phyloP scores from a whole-genome alignment of 2,797 vertebrate species.

The Schizopygopsis pylzovi region DNA sequence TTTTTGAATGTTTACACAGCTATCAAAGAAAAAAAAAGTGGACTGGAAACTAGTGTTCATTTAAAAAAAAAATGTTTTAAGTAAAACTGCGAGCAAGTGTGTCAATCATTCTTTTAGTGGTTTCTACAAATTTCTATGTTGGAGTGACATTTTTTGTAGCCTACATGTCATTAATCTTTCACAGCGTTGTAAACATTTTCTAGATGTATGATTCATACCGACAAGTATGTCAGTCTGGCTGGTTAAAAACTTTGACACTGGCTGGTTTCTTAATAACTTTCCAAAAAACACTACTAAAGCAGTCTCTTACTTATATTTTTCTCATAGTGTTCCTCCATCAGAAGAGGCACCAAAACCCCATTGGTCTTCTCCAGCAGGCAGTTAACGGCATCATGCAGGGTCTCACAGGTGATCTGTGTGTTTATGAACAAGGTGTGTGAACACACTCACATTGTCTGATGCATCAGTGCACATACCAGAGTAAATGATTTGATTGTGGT shows the following conservation, averaged over 20 bases:
- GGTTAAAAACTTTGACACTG: not conserved
- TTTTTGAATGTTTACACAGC: not conserved
- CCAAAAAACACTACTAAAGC: not conserved
- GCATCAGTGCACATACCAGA: not conserved
- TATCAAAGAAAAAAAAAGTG: not conserved
- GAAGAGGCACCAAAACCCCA: slow-evolving; percentile 73
- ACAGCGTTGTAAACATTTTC: not conserved
- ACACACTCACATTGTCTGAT: not conserved
- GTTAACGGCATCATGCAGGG: slow-evolving; percentile 75
- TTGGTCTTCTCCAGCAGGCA: slow-evolving; percentile 76
- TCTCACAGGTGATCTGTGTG: slow-evolving; percentile 75
- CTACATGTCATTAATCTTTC: not conserved
- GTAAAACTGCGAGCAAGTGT: not conserved
- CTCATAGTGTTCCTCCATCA: slow-evolving; percentile 75
- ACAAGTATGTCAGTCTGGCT: not conserved
- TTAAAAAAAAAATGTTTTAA: no score
- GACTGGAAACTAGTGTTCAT: not conserved
- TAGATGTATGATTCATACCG: not conserved
- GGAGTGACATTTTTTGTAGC: not conserved
- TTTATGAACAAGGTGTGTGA: slow-evolving; percentile 2
- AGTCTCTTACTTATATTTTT: slow-evolving; percentile 78
- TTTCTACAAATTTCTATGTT: not conserved
- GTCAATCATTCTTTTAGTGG: not conserved
- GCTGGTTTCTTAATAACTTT: not conserved
- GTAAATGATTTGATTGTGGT: not conserved